Evolutionary conservation across 2,888 invertebrate species (phyloP), one percentile per base, ranked within the genome.

Genomic region (Cyclophora albipunctata): DNA sequence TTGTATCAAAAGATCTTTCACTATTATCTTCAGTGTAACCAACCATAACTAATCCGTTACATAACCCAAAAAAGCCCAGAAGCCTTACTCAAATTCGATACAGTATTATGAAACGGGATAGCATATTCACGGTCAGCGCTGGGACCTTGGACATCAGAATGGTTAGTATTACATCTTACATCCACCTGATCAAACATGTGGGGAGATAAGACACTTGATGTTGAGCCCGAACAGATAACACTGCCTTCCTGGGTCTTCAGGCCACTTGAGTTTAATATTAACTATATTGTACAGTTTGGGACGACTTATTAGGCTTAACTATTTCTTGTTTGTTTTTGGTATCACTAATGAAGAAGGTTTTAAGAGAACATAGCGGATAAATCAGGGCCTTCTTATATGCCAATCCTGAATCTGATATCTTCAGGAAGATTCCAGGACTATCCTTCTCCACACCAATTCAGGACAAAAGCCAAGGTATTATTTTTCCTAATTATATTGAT

Each of bases 121-220:
- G 66, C 63, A 62, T 73, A 78, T 81, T 81, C 80, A 83, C 66
- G 83, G 84, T 78, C 83, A 81, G 76, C 69, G 41, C 46, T 48
- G 40, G 69, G 78, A 73, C 84, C 85, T 85, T 84, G 85, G 73
- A 59, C 64, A 64, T 50, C 54, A 59, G 59, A 73, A 68, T 75
- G 71, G 72, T 69, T 73, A 67, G 72, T 69, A 67, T 78, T 73
- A 70, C 71, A 71, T 75, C 69, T 66, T 65, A 64, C 71, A 74
- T 20, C 20, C 88, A 88, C 87, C 88, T 87, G 87, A 85, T 84
- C 81, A 88, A 88, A 88, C 81, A 88, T 75, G 73, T 75, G 80
- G 77, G 73, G 65, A 75, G 87, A 87, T 86, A 87, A 84, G 78
- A 76, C 86, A 87, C 88, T 86, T 86, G 85, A 85, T 84, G 81